A percentile compares a stretch with the other conserved stretches of the same genome.
These are phyloP conservation scores for Syrista parreyssii DNA, from an alignment of 2,888 invertebrate species.

Conservation along the genomic window DNA sequence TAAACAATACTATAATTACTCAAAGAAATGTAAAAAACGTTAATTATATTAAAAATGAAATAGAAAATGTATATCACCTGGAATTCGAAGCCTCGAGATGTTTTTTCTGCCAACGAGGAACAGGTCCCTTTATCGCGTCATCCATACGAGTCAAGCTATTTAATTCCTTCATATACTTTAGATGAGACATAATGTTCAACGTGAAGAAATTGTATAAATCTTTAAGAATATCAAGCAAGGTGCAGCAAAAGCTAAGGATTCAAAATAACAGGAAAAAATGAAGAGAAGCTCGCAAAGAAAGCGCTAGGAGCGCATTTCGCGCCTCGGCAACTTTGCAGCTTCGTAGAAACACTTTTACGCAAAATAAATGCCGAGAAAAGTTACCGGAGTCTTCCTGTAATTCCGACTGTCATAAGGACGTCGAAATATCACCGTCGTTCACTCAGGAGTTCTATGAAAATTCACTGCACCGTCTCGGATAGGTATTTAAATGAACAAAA, in stretches of 20 bases:
- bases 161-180: constrained; percentile 83
- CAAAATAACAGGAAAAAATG: not conserved
- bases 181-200: constrained; percentile 75
- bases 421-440: not conserved
- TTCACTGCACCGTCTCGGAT: not conserved
- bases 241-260: not conserved
- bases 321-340: not conserved
- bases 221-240: not conserved
- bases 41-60: constrained; percentile 9
- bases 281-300: not conserved
- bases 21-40: not conserved
- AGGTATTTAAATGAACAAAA: constrained; percentile 6
- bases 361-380: not conserved
- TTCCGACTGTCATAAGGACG: not conserved
- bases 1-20: not conserved
- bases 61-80: constrained; percentile 6
- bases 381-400: not conserved
- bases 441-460: not conserved
- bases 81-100: constrained; percentile 71
- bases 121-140: constrained; percentile 82
- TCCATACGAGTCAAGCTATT: constrained; percentile 83
- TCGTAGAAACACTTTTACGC: not conserved
- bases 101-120: constrained; percentile 83
- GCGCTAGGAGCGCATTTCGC: constrained; percentile 1
- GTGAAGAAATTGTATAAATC: not conserved